These are phyloP conservation scores for Psilanteris sp. DNA, from an alignment of 1,140 invertebrate species.

Conservation along the genomic window DNA sequence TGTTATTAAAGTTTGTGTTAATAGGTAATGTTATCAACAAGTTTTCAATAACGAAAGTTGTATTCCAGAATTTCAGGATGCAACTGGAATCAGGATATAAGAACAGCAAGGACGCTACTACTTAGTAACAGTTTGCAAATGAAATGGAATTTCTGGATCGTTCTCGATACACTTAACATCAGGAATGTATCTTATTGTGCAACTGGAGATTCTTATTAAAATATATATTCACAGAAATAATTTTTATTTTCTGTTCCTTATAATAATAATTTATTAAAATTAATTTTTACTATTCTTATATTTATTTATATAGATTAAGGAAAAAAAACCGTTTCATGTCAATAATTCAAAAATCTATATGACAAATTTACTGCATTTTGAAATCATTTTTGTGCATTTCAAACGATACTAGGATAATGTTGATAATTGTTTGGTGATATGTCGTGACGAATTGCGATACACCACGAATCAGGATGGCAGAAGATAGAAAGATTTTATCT, in stretches of 20 bases:
- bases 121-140: neutral
- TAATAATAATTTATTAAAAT: too few species aligned
- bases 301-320: too few species aligned
- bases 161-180: constrained; percentile 69
- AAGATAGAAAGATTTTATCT: neutral
- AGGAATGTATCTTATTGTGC: constrained; percentile 60
- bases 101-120: constrained; percentile 50
- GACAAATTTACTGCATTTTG: too few species aligned
- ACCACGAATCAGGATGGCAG: constrained; percentile 69
- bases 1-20: constrained; percentile 14
- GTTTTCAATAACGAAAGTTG: constrained; percentile 21
- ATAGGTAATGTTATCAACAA: constrained; percentile 4
- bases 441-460: constrained; percentile 74
- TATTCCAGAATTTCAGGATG: constrained; percentile 70
- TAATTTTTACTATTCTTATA: too few species aligned
- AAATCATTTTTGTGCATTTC: too few species aligned
- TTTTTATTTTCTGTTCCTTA: too few species aligned
- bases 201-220: too few species aligned
- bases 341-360: too few species aligned
- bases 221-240: too few species aligned
- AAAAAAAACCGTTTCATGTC: too few species aligned
- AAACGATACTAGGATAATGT: too few species aligned
- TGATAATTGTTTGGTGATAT: constrained; percentile 51
- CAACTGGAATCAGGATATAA: constrained; percentile 67
- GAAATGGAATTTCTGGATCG: constrained; percentile 64